Evolutionary conservation across 2,888 invertebrate genomes (phyloP), one percentile per base, ranked within the genome.

Genomic region (Leptinotarsa juncta): DNA sequence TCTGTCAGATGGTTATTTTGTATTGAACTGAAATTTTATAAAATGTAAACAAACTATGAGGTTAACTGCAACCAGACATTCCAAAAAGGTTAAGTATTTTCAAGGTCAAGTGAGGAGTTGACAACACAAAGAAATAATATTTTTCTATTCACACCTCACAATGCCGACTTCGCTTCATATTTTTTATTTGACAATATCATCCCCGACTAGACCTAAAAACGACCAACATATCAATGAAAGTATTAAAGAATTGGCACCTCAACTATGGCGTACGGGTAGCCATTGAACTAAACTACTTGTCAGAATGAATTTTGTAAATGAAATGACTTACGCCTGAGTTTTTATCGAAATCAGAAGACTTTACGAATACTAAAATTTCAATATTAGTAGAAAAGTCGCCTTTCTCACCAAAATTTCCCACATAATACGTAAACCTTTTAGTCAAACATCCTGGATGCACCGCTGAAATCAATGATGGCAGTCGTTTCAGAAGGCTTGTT

Each of bases 381-480:
- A 83, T 82, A 84, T 87, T 86, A 87, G 87, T 87, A 85, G 81
- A 86, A 84, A 80, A 80, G 80, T 80, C 81, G 78, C 81, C 83
- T 80, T 82, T 81, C 79, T 78, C 81, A 77, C 79, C 84, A 84
- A 84, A 81, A 84, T 83, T 84, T 83, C 83, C 84, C 85, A 84
- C 86, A 87, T 87, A 85, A 83, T 85, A 83, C 81, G 77, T 84
- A 84, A 85, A 86, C 74, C 80, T 82, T 79, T 83, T 84, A 81
- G 81, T 79, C 79, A 80, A 82, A 82, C 83, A 83, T 80, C 80
- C 78, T 79, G 81, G 82, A 82, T 85, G 83, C 85, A 87, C 88
- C 88, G 88, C 88, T 87, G 81, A 84, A 87, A 88, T 87, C 88
- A 87, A 88, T 89, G 88, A 89, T 89, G 88, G 88, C 88, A 87